Evolutionary conservation across 2,113 vertebrate species (phyloP).

Genomic region (Argyrosomus japonicus): DNA sequence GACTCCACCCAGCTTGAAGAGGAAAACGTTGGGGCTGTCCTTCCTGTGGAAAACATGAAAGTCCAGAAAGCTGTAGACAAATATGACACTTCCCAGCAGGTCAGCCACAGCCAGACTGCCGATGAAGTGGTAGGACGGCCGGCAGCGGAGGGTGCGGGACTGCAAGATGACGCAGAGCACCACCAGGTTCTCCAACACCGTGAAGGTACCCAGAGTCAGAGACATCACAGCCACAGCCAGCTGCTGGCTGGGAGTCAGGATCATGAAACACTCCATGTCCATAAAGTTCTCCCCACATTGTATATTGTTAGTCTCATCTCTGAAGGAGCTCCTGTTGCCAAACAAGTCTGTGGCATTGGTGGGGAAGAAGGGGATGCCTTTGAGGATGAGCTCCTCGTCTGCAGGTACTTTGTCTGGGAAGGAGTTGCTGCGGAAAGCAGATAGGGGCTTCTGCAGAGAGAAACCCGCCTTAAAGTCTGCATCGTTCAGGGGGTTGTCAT

Average conservation of each 20-base stretch:
- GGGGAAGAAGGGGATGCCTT: conserved; percentile 88
- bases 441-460: conserved; percentile 92
- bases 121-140: conserved; percentile 98
- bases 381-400: conserved; percentile 90
- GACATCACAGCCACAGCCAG: conserved; percentile 94
- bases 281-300: conserved; percentile 99
- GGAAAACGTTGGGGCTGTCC: conserved; percentile 95
- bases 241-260: conserved; percentile 97
- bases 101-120: conserved; percentile 97
- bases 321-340: conserved; percentile 90
- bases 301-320: conserved; percentile 90
- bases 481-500: conserved; percentile 89
- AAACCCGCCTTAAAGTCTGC: conserved; percentile 92
- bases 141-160: conserved; percentile 94
- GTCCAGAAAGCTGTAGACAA: conserved; percentile 99
- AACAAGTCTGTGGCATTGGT: conserved; percentile 93
- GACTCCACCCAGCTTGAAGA: conserved; percentile 98
- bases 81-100: conserved; percentile 97
- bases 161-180: conserved; percentile 96
- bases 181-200: conserved; percentile 95
- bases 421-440: conserved; percentile 93
- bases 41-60: conserved; percentile 98
- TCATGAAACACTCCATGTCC: conserved; percentile 99
- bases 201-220: conserved; percentile 96
- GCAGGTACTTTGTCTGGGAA: conserved; percentile 93